A percentile compares a stretch with the other conserved stretches of the same genome.
These are phyloP conservation scores for Notechis scutatus DNA, from an alignment of 2,113 vertebrate species.

Conservation along the genomic window DNA sequence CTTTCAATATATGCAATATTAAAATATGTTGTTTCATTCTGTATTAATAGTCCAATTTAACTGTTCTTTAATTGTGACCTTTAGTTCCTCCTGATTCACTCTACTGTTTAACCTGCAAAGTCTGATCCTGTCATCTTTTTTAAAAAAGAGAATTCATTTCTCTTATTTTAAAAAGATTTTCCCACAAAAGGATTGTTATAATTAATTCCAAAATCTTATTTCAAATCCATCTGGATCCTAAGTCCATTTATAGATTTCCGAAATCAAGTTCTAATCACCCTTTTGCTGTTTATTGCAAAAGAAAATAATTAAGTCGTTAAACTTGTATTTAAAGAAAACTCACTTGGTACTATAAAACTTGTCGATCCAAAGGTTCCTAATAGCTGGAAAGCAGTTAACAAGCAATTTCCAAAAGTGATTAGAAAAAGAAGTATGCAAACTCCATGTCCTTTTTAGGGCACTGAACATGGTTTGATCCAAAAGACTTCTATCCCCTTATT, in stretches of 20 bases:
- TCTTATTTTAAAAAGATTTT: not conserved
- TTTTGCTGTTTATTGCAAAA: not conserved
- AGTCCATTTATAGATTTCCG: not conserved
- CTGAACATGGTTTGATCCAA: not conserved
- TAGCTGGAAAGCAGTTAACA: not conserved
- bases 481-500: not conserved
- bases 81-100: not conserved
- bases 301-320: not conserved
- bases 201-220: not conserved
- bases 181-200: not conserved
- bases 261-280: not conserved
- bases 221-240: not conserved
- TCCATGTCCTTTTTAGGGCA: not conserved
- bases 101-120: not conserved
- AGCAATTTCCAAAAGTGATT: not conserved
- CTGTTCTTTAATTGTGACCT: not conserved
- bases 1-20: not conserved
- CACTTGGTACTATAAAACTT: not conserved
- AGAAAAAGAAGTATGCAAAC: not conserved
- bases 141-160: not conserved
- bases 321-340: not conserved
- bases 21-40: not conserved
- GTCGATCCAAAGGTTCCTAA: not conserved
- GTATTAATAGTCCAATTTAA: not conserved
- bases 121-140: not conserved